Base-by-base conservation (phyloP, 2,113 vertebrate species). In the Chelonoidis abingdonii region DNA sequence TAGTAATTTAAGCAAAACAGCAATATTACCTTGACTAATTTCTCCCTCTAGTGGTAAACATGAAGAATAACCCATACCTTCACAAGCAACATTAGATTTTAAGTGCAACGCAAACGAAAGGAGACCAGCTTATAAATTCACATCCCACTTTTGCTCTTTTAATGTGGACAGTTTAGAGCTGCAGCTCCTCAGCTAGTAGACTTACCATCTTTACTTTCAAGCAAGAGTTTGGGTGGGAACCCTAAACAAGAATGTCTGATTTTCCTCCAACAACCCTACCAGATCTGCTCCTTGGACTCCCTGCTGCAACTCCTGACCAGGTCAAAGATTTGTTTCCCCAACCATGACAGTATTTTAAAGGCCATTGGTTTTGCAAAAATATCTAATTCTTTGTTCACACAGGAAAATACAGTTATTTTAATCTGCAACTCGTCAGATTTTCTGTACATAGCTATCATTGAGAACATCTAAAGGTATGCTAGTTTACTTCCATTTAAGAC, bases 21-120 rank as follows among this genome's bases (percentile, higher is more conserved):
- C 87, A 49, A 91, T 47, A 9, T 97, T 97, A 84, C 80, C 62
- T 96, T 96, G 97, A 97, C 91, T 97, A 54, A 96, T 98, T 95
- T 95, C 89, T 96, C 98, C 57, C 98, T 97, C 98, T 98, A 98
- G 98, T 86, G 98, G 93, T 90, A 85, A 81, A 2, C 3, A 21
- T 0, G 24, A 17, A 89, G 91, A 93, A 94, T 6, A 95, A 89
- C 69, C 25, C 44, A 47, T 47, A 44, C 41, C 75, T 47, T 13
- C 38, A 76, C 38, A 44, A 76, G 24, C 25, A 44, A 41, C 41
- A 27, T 76, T 25, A 76, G n/a, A 2, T 84, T 22, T n/a, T 29
- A 38, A 35, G 12, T 86, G 50, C 53, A 62, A 22, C 24, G 29
- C 47, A 54, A 49, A 75, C 25, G 25, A 56, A 56, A 35, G 50